Evolutionary conservation across 1,140 invertebrate species (phyloP), one percentile per base, ranked within the genome.

Genomic region (Triops longicaudatus): DNA sequence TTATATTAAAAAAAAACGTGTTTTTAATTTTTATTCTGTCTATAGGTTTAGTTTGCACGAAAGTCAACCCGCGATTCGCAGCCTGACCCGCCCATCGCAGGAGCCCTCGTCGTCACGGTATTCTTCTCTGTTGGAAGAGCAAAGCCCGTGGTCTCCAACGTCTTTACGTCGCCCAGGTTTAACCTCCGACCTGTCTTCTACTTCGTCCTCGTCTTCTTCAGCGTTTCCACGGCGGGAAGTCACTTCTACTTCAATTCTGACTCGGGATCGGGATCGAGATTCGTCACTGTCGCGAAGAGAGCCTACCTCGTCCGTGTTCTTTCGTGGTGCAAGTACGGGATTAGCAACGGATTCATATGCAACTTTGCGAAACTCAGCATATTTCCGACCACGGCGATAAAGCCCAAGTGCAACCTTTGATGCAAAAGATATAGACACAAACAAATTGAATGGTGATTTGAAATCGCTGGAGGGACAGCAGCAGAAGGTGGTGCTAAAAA

Each of bases 321-420:
- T 63, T n/a, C 50, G 50, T 14, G 50, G 50, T 22, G 22, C 50
- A 63, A 63, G 50, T 63, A n/a, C 76, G 50, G 31, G 22, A 43
- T 44, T 43, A 28, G 31, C 10, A 37, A 37, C 72, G 11, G 71
- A n/a, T 75, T 75, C 76, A 9, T 77, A 77, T 43, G 28, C 76
- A 14, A 77, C 76, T 17, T 26, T 77, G 41, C 10, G 76, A 22
- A 72, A 72, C 14, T 73, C 76, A 10, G 37, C 72, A 37, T 75
- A 75, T 75, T 27, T 77, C 41, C 76, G 76, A 37, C 76, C 73
- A 14, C 71, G 76, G n/a, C 31, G 76, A 73, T 77, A 41, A 75
- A 44, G 37, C 26, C 28, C n/a, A 63, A n/a, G 28, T 71, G 2
- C 7, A 4, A 37, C 31, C 31, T 4, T 37, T 37, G 31, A 37